Percentiles rank a stretch among this genome's conserved stretches.
Conservation (phyloP, 1,140 invertebrate species). For the Lineus longissimus region DNA sequence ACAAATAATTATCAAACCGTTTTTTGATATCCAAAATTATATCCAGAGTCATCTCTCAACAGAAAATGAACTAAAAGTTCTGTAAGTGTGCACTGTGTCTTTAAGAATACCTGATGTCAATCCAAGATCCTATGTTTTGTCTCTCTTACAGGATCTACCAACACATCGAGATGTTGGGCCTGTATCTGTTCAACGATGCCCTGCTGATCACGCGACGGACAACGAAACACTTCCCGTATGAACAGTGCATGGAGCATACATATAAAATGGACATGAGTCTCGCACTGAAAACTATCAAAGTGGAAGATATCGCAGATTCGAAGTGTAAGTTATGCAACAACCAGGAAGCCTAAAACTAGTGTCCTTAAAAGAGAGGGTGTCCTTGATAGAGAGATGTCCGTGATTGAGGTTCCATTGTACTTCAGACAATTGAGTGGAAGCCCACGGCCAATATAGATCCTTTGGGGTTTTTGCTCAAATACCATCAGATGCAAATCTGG, state of each 20-base stretch:
- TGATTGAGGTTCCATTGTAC: too few relatives aligned
- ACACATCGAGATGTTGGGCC: slow-evolving; percentile 34
- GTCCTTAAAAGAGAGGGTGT: too few relatives aligned
- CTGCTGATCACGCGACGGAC: slow-evolving; percentile 37
- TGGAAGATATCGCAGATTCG: slow-evolving; percentile 39
- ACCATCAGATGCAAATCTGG: too few relatives aligned
- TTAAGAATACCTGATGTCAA: too few relatives aligned
- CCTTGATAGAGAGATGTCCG: too few relatives aligned
- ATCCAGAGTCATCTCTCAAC: too few relatives aligned
- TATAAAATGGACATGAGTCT: slow-evolving; percentile 37
- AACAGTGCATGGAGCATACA: slow-evolving; percentile 30
- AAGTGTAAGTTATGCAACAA: slow-evolving; percentile 47
- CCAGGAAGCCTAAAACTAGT: too few relatives aligned
- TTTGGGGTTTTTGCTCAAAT: not conserved
- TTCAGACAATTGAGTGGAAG: too few relatives aligned
- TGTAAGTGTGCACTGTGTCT: too few relatives aligned
- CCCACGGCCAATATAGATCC: not conserved
- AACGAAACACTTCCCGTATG: slow-evolving; percentile 37
- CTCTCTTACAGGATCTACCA: slow-evolving; percentile 31
- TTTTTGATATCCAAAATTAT: not conserved
- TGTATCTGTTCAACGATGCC: slow-evolving; percentile 44
- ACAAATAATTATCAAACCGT: not conserved
- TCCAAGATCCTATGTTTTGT: not conserved
- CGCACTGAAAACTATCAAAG: slow-evolving; percentile 25
- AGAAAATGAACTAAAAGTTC: too few relatives aligned